Evolutionary conservation across 2,113 vertebrate genomes (phyloP).

Genomic region (Seriola aureovittata): DNA sequence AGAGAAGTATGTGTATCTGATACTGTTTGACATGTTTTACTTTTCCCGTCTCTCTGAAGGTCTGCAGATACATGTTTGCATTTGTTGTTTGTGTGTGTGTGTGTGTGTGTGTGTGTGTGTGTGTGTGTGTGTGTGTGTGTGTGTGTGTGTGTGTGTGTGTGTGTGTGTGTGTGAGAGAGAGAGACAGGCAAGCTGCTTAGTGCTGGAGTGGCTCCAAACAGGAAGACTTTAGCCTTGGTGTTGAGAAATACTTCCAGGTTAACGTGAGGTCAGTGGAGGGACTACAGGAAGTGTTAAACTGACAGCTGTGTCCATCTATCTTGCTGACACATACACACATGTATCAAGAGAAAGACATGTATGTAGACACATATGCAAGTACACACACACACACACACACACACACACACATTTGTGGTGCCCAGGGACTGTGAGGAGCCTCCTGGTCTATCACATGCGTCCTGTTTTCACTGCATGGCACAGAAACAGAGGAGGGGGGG

Average conservation of each 20-base stretch:
- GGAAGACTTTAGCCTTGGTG: conserved; percentile 65
- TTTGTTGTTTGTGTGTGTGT: conserved; percentile 24
- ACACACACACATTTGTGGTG: conserved; percentile 27
- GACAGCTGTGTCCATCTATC: conserved; percentile 71
- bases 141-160: conserved; percentile 18
- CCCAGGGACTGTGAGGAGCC: conserved; percentile 68
- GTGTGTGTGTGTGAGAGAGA: background rate
- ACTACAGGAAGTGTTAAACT: conserved; percentile 65
- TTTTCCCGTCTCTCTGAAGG: conserved; percentile 28
- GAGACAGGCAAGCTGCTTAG: conserved; percentile 50
- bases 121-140: conserved; percentile 7
- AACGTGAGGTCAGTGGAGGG: conserved; percentile 51
- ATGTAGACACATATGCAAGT: background rate
- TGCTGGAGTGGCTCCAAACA: conserved; percentile 57
- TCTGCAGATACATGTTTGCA: conserved; percentile 28
- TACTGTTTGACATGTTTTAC: conserved; percentile 38
- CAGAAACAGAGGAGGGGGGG: conserved; percentile 55
- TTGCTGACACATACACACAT: conserved; percentile 43
- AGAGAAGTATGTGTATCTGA: conserved; percentile 25
- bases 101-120: conserved; percentile 11
- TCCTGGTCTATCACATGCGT: conserved; percentile 64
- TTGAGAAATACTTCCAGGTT: conserved; percentile 80
- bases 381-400: conserved; percentile 14
- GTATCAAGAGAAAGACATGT: conserved; percentile 1
- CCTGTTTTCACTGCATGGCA: conserved; percentile 75